phyloP scores from a whole-genome alignment of 1,140 invertebrate genomes.

The Polypedilum vanderplanki region DNA sequence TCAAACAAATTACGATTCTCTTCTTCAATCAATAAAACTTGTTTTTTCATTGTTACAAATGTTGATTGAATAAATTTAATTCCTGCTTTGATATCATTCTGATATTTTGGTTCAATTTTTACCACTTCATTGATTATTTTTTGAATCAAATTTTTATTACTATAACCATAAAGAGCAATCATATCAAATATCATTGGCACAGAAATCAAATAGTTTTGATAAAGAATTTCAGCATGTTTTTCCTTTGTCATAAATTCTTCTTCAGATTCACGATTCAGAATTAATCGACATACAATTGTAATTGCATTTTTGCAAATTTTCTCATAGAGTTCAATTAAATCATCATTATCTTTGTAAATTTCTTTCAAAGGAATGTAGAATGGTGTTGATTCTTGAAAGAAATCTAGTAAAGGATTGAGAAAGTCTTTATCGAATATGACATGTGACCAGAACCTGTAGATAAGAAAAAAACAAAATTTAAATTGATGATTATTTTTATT shows the following conservation, averaged over 20 bases:
- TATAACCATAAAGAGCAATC: conserved; percentile 62
- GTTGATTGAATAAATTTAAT: conserved; percentile 48
- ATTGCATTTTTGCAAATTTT: conserved; percentile 58
- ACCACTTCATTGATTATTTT: conserved; percentile 62
- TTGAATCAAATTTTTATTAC: conserved; percentile 54
- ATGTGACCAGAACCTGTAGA: conserved; percentile 76
- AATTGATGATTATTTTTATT: not conserved
- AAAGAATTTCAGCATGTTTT: conserved; percentile 62
- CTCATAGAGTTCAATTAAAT: conserved; percentile 44
- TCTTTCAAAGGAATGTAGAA: conserved; percentile 53
- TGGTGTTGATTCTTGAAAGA: conserved; percentile 64
- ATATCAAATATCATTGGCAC: conserved; percentile 74
- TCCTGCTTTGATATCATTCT: conserved; percentile 55
- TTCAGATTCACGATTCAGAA: conserved; percentile 66
- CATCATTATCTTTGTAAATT: conserved; percentile 38
- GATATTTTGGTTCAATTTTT: conserved; percentile 60
- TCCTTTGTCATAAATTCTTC: conserved; percentile 58
- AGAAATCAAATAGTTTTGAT: conserved; percentile 73
- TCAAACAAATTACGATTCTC: conserved; percentile 24
- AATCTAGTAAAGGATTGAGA: conserved; percentile 59
- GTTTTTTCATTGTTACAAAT: conserved; percentile 40
- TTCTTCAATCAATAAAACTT: conserved; percentile 37
- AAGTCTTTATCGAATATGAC: conserved; percentile 60
- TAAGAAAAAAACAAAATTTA: conserved; percentile 31
- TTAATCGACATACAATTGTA: conserved; percentile 60